Percentiles rank a stretch among this genome's conserved stretches.
These are phyloP conservation scores for Junonia oenone DNA, from an alignment of 2,888 invertebrate species.

Conservation along the genomic window DNA sequence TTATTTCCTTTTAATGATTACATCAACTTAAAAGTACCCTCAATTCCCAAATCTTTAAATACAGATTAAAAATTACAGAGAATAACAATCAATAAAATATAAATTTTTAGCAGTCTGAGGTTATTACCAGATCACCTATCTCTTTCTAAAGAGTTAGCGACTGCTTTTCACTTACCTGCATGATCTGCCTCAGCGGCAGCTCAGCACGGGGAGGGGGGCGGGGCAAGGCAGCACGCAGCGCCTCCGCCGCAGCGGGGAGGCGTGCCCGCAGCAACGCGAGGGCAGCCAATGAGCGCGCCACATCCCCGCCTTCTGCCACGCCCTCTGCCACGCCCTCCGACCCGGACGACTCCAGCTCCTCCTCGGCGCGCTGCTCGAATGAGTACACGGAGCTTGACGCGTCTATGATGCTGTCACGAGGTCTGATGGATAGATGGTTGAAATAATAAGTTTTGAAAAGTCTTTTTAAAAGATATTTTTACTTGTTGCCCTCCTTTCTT, in stretches of 20 bases:
- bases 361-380: constrained; percentile 31
- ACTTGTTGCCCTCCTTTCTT: too few species aligned
- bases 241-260: constrained; percentile 40
- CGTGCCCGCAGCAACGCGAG: constrained; percentile 54
- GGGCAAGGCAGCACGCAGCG: constrained; percentile 45
- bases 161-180: constrained; percentile 42
- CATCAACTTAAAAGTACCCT: too few species aligned
- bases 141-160: too few species aligned
- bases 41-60: too few species aligned
- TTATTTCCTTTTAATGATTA: too few species aligned
- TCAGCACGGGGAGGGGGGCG: constrained; percentile 40
- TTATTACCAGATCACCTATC: too few species aligned
- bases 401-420: constrained; percentile 4
- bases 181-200: constrained; percentile 49
- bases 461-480: too few species aligned
- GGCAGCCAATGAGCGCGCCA: constrained; percentile 62
- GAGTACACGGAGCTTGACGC: constrained; percentile 27
- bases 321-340: constrained; percentile 54
- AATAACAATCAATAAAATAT: too few species aligned
- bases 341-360: constrained; percentile 27
- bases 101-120: too few species aligned
- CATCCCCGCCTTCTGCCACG: constrained; percentile 64
- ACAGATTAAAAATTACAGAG: too few species aligned
- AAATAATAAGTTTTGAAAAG: too few species aligned
- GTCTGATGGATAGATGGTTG: not conserved